Evolutionary conservation across 2,113 vertebrate species (phyloP).

Genomic region (Pipra filicauda): DNA sequence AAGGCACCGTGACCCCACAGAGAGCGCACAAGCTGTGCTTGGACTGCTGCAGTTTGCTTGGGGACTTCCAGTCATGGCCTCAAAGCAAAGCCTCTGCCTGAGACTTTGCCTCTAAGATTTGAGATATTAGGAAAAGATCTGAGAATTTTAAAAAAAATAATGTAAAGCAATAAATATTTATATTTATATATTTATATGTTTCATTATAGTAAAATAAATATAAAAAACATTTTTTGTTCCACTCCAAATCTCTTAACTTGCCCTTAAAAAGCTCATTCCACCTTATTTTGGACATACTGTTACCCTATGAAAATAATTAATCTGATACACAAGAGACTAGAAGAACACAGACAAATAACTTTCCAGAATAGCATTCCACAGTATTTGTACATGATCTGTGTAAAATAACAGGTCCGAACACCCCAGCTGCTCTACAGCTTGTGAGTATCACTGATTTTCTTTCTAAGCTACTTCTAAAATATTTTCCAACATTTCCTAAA

Average conservation of each 20-base stretch:
- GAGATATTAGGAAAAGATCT: background rate
- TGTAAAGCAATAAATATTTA: background rate
- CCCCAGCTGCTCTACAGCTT: background rate
- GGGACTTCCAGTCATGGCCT: too few relatives aligned
- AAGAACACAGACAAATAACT: background rate
- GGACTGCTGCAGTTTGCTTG: background rate
- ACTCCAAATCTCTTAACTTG: background rate
- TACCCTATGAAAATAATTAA: background rate
- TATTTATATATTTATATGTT: background rate
- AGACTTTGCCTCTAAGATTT: background rate
- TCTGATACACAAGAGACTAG: background rate
- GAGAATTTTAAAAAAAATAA: background rate
- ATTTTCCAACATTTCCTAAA: background rate
- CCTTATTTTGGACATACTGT: background rate
- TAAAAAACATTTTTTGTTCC: background rate
- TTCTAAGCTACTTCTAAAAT: background rate
- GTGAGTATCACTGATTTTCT: background rate
- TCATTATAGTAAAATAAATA: background rate
- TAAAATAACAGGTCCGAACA: background rate
- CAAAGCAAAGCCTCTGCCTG: background rate
- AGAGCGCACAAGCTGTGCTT: background rate
- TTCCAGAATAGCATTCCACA: background rate
- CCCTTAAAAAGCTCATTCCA: background rate
- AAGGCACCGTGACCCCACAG: background rate
- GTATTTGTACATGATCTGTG: rapidly evolving